Percentiles rank a stretch among this genome's conserved stretches.
Evolutionary conservation across 2,888 invertebrate genomes (phyloP).

Genomic region (Aspidiotus destructor): DNA sequence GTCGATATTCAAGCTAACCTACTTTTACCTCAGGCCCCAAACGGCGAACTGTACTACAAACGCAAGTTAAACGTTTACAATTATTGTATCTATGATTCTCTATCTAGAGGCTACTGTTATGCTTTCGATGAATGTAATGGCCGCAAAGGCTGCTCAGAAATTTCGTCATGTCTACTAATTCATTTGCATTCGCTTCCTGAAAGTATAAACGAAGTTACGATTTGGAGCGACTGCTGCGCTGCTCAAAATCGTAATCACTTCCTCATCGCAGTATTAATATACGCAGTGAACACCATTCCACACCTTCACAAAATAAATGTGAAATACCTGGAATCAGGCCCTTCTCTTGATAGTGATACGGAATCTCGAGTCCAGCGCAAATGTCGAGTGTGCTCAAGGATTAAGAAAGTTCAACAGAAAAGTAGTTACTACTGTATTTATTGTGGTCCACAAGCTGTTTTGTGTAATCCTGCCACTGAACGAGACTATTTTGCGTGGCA

Average conservation of each 20-base stretch:
- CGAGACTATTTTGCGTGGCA: too few species aligned
- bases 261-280: neutral
- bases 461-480: too few species aligned
- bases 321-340: constrained; percentile 10
- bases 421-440: too few species aligned
- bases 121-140: constrained; percentile 8
- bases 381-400: too few species aligned
- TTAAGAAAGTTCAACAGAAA: too few species aligned
- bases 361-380: too few species aligned
- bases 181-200: neutral
- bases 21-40: constrained; percentile 9
- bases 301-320: neutral
- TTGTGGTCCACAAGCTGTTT: too few species aligned
- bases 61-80: constrained; percentile 1
- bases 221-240: neutral
- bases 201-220: neutral
- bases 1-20: constrained; percentile 1
- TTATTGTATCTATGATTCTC: neutral
- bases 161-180: neutral
- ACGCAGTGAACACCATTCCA: neutral
- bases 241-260: constrained; percentile 7
- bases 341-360: neutral
- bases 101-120: constrained; percentile 3
- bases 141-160: constrained; percentile 5
- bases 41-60: constrained; percentile 6